Base-by-base conservation (phyloP, 2,888 invertebrate species). In the Scaptomyza polygonia region DNA sequence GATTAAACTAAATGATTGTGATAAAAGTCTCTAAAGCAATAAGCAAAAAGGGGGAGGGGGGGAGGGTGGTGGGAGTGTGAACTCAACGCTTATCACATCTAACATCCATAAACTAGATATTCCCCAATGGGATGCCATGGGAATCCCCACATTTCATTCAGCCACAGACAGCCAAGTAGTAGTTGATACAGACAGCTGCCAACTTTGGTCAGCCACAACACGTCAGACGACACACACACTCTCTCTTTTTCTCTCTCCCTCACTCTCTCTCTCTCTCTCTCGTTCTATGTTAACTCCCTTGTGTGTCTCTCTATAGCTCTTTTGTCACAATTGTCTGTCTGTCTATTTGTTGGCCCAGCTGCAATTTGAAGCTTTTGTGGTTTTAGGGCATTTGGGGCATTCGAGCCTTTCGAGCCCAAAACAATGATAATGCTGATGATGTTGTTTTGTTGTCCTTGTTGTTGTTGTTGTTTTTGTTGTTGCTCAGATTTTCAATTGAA, bases 321-420 rank as follows among this genome's bases (percentile, higher is more conserved):
- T 42, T 47, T 62, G 47, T 64, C 42, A 65, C 11, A 40, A n/a
- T n/a, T n/a, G n/a, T n/a, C n/a, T 51, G 44, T 65, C 53, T 75
- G 63, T 63, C 51, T 44, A 70, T 61, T 63, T 73, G 71, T 77
- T 71, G 71, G 77, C 63, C 48, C 80, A 74, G 80, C 84, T 81
- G 80, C 86, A 86, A 73, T 83, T 80, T 70, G 73, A 63, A 62
- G 86, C 80, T 79, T 83, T 77, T 77, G 86, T 86, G 62, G 34
- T 14, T 44, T 75, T 1, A 39, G 49, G 59, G 49, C 58, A 64
- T 72, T 72, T 25, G 40, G 53, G 25, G 5, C 25, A 51, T 21
- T 18, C 32, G 67, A 63, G 77, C 52, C 62, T 62, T 76, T 21
- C 52, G 44, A 14, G 52, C 67, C n/a, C n/a, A n/a, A n/a, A 73